Evolutionary conservation across 2,113 vertebrate genomes (phyloP).

Genomic region (Callospermophilus lateralis): DNA sequence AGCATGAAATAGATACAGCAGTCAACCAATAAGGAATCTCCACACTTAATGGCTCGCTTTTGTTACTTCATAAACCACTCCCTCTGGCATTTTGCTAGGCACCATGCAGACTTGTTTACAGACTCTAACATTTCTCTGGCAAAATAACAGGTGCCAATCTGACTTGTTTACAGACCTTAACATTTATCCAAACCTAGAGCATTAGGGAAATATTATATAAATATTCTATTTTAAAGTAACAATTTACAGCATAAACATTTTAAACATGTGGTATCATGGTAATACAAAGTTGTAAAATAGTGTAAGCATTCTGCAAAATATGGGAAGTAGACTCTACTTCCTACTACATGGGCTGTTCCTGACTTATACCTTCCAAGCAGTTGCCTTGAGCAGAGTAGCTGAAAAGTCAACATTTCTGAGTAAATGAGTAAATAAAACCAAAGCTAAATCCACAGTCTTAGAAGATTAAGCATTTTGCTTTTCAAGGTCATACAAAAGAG

Average conservation of each 20-base stretch:
- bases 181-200: not conserved
- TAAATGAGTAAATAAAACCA: not conserved
- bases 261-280: not conserved
- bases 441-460: not conserved
- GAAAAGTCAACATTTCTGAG: not conserved
- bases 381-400: not conserved
- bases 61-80: too few relatives aligned
- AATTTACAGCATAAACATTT: not conserved
- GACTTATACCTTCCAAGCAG: not conserved
- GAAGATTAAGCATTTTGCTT: slow-evolving; percentile 39
- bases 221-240: not conserved
- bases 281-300: not conserved
- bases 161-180: too few relatives aligned
- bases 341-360: not conserved
- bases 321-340: not conserved
- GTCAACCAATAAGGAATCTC: too few relatives aligned
- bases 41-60: too few relatives aligned
- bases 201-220: not conserved
- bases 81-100: too few relatives aligned
- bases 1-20: too few relatives aligned
- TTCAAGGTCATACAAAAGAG: not conserved
- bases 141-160: too few relatives aligned
- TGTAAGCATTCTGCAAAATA: not conserved
- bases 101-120: too few relatives aligned
- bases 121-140: too few relatives aligned